Conservation (phyloP, 2,113 vertebrate species). For the Todiramphus saurophagus region DNA sequence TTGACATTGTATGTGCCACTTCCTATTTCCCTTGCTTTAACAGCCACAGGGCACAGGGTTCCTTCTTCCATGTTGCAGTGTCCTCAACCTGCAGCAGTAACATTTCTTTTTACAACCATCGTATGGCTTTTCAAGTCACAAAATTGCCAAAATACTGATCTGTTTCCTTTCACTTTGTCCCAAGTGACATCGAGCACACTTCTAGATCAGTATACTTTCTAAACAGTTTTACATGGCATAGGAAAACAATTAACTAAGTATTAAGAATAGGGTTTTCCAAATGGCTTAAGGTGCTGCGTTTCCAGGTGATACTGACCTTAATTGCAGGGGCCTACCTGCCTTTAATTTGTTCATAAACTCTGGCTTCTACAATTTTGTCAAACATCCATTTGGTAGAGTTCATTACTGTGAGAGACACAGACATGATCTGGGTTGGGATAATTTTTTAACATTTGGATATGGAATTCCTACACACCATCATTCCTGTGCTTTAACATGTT, state of each 20-base stretch:
- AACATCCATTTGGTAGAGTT: neutral
- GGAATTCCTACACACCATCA: neutral
- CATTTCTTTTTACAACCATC: neutral
- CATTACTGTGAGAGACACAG: neutral
- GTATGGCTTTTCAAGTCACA: neutral
- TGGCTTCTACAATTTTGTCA: neutral
- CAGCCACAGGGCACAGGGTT: neutral
- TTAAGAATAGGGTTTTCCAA: neutral
- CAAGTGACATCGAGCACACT: neutral
- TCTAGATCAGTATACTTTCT: neutral
- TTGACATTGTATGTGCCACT: neutral
- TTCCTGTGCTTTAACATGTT: constrained; percentile 18
- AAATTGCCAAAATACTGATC: neutral
- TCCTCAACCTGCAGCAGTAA: neutral
- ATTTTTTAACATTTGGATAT: neutral
- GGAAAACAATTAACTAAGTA: neutral
- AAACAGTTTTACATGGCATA: neutral
- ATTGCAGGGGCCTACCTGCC: neutral
- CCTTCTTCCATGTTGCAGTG: neutral
- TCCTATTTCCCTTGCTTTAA: neutral
- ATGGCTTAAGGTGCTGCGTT: neutral
- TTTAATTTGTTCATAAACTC: neutral
- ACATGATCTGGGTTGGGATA: neutral
- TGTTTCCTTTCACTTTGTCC: neutral
- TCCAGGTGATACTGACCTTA: neutral